Percentiles rank a stretch among this genome's conserved stretches.
Evolutionary conservation across 2,888 invertebrate species (phyloP).

Genomic region (Syrphus vitripennis): DNA sequence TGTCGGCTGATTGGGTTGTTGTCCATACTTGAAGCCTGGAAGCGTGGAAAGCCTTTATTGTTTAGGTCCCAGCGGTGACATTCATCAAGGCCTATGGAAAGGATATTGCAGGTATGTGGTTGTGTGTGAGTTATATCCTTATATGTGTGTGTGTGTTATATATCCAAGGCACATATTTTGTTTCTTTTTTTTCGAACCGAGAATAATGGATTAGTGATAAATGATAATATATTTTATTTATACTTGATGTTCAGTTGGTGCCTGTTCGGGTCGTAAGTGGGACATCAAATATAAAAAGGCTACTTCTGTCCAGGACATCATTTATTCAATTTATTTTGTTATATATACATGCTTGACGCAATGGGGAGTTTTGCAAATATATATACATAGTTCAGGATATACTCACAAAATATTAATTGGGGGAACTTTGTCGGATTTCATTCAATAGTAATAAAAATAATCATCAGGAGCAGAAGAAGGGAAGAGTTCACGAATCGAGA

Average conservation of each 20-base stretch:
- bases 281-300: constrained; percentile 46
- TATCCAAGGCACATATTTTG: not conserved
- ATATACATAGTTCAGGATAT: not conserved
- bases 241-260: constrained; percentile 31
- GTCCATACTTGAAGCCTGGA: constrained; percentile 38
- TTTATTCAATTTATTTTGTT: constrained; percentile 41
- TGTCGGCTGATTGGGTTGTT: constrained; percentile 44
- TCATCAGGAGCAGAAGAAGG: not conserved
- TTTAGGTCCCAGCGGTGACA: constrained; percentile 42
- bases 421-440: not conserved
- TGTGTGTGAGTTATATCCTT: not conserved
- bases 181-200: constrained; percentile 20
- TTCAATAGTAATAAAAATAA: not conserved
- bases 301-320: constrained; percentile 22
- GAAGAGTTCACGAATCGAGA: not conserved
- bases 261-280: constrained; percentile 31
- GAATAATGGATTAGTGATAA: constrained; percentile 55
- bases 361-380: not conserved
- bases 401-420: not conserved
- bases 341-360: not conserved
- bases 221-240: constrained; percentile 61
- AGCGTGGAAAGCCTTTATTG: constrained; percentile 37
- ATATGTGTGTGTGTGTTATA: too few species aligned
- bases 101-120: constrained; percentile 2
- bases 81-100: constrained; percentile 26